Percentiles rank a stretch among this genome's conserved stretches.
Evolutionary conservation across 1,140 invertebrate genomes (phyloP).

Genomic region (Philopotamus ludificatus): DNA sequence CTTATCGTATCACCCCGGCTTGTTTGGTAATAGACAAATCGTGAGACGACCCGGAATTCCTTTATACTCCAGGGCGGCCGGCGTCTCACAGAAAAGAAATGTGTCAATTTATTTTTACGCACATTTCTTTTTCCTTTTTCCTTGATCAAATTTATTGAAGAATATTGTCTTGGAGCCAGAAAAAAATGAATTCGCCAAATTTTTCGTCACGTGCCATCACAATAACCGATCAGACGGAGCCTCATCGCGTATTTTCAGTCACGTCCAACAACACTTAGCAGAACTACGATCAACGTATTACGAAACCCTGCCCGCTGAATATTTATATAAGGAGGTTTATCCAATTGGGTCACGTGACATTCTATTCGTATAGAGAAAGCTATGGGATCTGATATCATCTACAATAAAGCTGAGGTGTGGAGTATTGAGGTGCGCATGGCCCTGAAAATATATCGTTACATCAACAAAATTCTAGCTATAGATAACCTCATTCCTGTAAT

Average conservation of each 20-base stretch:
- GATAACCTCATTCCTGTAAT: no score
- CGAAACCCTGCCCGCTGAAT: conserved; percentile 13
- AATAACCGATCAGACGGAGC: not conserved
- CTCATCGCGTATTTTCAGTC: conserved; percentile 19
- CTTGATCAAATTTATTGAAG: conserved; percentile 6
- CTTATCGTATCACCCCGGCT: no score
- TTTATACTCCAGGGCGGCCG: no score
- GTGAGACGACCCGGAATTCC: no score
- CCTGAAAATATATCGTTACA: no score
- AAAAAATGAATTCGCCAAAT: not conserved
- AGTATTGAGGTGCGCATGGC: no score
- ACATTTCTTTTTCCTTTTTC: not conserved
- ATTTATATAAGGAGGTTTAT: conserved; percentile 1
- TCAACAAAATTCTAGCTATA: no score
- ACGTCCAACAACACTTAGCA: conserved; percentile 20
- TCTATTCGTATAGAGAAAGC: not conserved
- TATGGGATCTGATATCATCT: not conserved
- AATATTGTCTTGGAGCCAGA: not conserved
- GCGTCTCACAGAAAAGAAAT: no score
- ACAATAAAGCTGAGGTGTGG: no score
- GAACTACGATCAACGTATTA: not conserved
- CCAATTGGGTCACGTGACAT: not conserved
- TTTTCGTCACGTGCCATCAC: conserved; percentile 14
- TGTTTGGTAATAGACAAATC: no score
- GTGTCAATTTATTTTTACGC: not conserved